Evolutionary conservation across 2,797 vertebrate species (phyloP).

Genomic region (Podargus strigoides): DNA sequence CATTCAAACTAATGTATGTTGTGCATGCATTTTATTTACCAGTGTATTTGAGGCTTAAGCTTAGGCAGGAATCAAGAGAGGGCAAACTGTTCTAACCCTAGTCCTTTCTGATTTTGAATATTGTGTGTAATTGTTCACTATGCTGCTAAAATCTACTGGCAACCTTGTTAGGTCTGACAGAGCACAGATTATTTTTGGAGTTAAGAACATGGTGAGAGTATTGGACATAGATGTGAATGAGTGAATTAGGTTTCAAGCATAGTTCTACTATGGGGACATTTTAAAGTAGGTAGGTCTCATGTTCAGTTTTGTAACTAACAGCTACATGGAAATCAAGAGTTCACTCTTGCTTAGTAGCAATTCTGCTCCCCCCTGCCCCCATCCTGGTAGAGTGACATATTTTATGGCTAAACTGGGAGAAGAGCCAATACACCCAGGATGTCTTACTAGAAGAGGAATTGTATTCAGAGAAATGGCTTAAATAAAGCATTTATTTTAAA

Average conservation of each 20-base stretch:
- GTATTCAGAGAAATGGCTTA: not conserved
- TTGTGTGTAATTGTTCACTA: not conserved
- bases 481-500: not conserved
- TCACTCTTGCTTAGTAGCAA: not conserved
- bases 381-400: not conserved
- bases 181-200: conserved; percentile 10
- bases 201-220: not conserved
- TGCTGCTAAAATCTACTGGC: conserved; percentile 28
- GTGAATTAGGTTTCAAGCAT: not conserved
- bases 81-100: not conserved
- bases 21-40: not conserved
- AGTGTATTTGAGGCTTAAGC: not conserved
- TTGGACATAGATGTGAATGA: not conserved
- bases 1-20: not conserved
- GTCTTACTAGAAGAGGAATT: conserved; percentile 19
- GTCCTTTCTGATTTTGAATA: conserved; percentile 1
- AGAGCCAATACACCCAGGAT: not conserved
- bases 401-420: conserved; percentile 31
- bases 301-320: not conserved
- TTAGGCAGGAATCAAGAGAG: not conserved
- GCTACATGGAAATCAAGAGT: not conserved
- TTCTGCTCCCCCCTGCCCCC: not conserved
- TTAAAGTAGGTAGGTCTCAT: not conserved
- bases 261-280: not conserved
- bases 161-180: not conserved